Evolutionary conservation across 2,797 vertebrate genomes (phyloP), one percentile per base, ranked within the genome.

Genomic region (Fistularia commersonii): DNA sequence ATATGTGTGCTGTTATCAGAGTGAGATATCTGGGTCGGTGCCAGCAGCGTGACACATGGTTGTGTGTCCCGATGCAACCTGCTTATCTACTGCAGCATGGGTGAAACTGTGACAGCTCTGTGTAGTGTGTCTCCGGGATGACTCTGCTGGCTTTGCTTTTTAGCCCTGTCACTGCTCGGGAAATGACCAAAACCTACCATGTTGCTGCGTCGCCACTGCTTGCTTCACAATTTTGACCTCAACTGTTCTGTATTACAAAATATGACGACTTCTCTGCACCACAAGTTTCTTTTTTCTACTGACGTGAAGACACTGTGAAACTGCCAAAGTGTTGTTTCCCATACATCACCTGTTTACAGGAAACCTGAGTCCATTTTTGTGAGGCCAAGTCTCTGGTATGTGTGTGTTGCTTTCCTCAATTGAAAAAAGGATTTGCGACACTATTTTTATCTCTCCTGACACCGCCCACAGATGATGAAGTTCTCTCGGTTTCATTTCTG

Each of bases 201-300:
- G 77, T 36, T 70, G 74, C 74, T 35, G 48, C 2, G 14, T 45
- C 64, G 70, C 51, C 8, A 1, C 59, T 64, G 43, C 74, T 85
- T 86, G 77, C 81, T 88, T 89, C 84, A 77, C 44, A 61, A 76
- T 86, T 80, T 65, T 74, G 55, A 57, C 31, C 55, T 52, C 2
- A 58, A 33, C 66, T 5, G 45, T 51, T 48, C 46, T 49, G 12
- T 44, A 56, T 69, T 41, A 47, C 32, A 40, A 52, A 23, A 45
- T 54, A 7, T 71, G 76, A 79, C 57, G 23, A 34, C 57, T 54
- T 9, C 2, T 45, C 42, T 11, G 1, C 3, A 41, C 68, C 59
- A 41, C 62, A 41, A 31, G 50, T 43, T 51, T 80, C 84, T 75
- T 69, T 71, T 80, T 74, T 75, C 41, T 8, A 50, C 57, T 71